A percentile compares a stretch with the other conserved stretches of the same genome.
These are phyloP conservation scores for Brachyrhaphis roseni DNA, from an alignment of 2,797 vertebrate genomes.

Conservation along the genomic window DNA sequence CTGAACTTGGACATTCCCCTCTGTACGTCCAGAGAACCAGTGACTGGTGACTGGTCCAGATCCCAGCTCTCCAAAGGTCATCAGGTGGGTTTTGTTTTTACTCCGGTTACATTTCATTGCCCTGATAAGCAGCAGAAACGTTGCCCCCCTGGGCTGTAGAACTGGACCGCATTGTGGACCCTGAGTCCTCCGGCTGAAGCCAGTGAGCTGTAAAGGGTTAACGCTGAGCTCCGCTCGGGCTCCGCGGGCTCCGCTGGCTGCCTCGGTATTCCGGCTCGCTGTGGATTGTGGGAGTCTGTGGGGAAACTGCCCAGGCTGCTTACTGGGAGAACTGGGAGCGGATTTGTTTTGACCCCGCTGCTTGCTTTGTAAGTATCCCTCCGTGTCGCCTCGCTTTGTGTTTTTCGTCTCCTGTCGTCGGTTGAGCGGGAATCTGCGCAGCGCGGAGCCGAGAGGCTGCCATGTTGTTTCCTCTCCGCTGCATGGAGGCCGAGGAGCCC, in stretches of 20 bases:
- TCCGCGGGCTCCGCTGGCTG: slow-evolving; percentile 62
- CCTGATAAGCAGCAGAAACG: not conserved
- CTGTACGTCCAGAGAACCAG: no score
- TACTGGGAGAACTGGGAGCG: slow-evolving; percentile 63
- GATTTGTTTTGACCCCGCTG: slow-evolving; percentile 28
- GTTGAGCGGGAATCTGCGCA: not conserved
- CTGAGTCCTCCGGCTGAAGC: no score
- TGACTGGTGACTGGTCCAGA: no score
- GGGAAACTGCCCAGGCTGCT: slow-evolving; percentile 71
- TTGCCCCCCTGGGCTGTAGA: not conserved
- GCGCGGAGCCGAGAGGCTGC: slow-evolving; percentile 40
- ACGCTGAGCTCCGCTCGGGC: slow-evolving; percentile 39
- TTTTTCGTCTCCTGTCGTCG: not conserved
- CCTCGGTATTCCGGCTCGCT: slow-evolving; percentile 64
- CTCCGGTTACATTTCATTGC: not conserved
- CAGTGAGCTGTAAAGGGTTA: slow-evolving; percentile 52
- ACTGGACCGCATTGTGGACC: no score
- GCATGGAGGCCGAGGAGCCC: slow-evolving; percentile 63
- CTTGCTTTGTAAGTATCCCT: slow-evolving; percentile 72
- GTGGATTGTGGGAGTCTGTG: slow-evolving; percentile 80
- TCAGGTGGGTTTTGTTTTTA: not conserved
- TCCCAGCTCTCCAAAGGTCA: not conserved
- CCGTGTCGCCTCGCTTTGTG: not conserved
- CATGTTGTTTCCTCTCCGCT: slow-evolving; percentile 37
- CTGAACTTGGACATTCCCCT: no score